phyloP scores from a whole-genome alignment of 2,797 vertebrate genomes.

The Falco concolor region DNA sequence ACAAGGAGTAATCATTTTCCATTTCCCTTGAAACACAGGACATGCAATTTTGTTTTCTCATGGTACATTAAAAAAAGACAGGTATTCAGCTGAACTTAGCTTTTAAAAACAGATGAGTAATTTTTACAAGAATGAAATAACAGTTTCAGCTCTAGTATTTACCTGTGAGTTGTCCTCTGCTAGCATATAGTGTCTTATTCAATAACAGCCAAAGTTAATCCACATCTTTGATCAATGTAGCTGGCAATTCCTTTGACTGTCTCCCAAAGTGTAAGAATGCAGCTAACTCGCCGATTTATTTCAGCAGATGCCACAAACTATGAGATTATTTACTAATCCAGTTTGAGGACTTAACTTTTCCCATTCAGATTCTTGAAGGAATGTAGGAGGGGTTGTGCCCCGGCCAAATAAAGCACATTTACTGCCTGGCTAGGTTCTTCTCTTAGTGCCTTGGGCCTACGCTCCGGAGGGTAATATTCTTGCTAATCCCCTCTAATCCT shows the following conservation, averaged over 20 bases:
- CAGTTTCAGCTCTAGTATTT: neutral
- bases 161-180: slow-evolving; percentile 16
- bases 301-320: slow-evolving; percentile 77
- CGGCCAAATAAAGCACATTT: slow-evolving; percentile 80
- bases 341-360: slow-evolving; percentile 77
- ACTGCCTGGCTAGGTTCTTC: slow-evolving; percentile 79
- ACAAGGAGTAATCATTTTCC: neutral
- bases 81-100: neutral
- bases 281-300: slow-evolving; percentile 68
- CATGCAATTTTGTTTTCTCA: neutral
- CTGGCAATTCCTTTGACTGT: slow-evolving; percentile 56
- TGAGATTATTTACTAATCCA: slow-evolving; percentile 85
- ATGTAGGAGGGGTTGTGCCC: slow-evolving; percentile 78
- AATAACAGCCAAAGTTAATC: slow-evolving; percentile 34
- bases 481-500: slow-evolving; percentile 82
- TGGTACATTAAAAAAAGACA: neutral
- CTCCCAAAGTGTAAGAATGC: slow-evolving; percentile 69
- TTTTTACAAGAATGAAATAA: neutral
- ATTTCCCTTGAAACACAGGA: neutral
- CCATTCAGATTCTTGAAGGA: slow-evolving; percentile 80
- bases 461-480: slow-evolving; percentile 75
- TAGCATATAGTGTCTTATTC: neutral
- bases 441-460: slow-evolving; percentile 71
- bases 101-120: neutral
- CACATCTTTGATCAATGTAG: slow-evolving; percentile 65